Base-by-base conservation (phyloP, 2,797 vertebrate genomes). In the Mus minutoides region DNA sequence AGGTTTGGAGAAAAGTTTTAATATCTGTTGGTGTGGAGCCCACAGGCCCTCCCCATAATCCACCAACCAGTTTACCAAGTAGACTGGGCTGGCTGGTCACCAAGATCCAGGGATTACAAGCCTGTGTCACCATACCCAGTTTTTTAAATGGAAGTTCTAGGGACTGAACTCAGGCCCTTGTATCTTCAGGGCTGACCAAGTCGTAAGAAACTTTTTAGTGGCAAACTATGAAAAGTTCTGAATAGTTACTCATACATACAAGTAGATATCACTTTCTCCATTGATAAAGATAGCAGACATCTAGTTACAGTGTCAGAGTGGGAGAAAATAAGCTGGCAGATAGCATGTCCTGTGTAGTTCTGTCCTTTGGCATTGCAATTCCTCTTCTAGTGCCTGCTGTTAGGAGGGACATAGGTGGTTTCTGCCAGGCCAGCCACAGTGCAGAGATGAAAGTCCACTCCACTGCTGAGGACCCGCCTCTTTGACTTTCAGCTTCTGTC, bases 401-500 rank as follows among this genome's bases (percentile, higher is more conserved):
- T 49, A 24, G 62, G 62, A 85, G 83, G 83, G 3, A 3, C 2
- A 14, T 37, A 62, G 21, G 62, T 86, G 43, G 62, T 52, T 86
- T 52, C 82, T 75, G 93, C 93, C 67, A 82, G 84, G 13, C n/a
- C 7, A 52, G 46, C 60, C 87, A 34, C 43, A 73, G 43, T 79
- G 76, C 60, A 85, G 64, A 95, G 90, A 24, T 92, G 69, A 91
- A 94, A 97, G 95, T 95, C 92, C 94, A 76, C 11, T 43, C 56
- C 78, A 58, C 76, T 82, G 58, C 40, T 52, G 0, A 64, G 54
- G n/a, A 80, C 64, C 24, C 49, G 31, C 31, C 62, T 92, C 71
- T 78, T 46, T 7, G 21, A 58, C 52, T 92, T 78, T 85, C 76
- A n/a, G 26, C 49, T 88, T 46, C n/a, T 91, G 60, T 90, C 29